Evolutionary conservation across 2,888 invertebrate genomes (phyloP).

Genomic region (Gasteruption jaculator): DNA sequence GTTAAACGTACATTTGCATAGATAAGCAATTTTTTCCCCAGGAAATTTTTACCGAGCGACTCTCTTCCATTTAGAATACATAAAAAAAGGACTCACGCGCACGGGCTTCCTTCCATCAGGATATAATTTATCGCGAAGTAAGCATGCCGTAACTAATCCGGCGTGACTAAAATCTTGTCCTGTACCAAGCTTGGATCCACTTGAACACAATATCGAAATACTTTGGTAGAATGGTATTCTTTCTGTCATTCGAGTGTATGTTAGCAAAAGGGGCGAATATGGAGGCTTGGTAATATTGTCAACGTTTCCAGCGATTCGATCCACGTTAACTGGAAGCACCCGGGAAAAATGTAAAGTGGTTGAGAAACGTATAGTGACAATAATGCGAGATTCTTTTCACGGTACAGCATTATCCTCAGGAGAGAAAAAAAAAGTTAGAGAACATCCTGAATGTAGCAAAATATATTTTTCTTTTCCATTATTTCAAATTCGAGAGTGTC

Average conservation of each 20-base stretch:
- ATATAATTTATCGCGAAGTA: conserved; percentile 40
- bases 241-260: conserved; percentile 38
- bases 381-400: too few relatives aligned
- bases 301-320: conserved; percentile 45
- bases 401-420: too few relatives aligned
- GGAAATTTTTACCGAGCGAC: too few relatives aligned
- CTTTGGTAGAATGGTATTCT: conserved; percentile 31
- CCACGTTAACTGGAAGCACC: conserved; percentile 36
- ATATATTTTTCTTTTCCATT: too few relatives aligned
- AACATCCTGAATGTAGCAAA: too few relatives aligned
- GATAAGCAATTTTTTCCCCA: too few relatives aligned
- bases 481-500: too few relatives aligned
- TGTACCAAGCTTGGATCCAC: conserved; percentile 32
- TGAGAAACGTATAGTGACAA: too few relatives aligned
- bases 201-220: conserved; percentile 42
- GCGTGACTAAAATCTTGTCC: conserved; percentile 40
- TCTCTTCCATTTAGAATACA: too few relatives aligned
- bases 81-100: conserved; percentile 8
- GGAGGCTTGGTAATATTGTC: conserved; percentile 36
- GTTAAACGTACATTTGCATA: too few relatives aligned
- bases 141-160: conserved; percentile 42
- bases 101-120: conserved; percentile 24
- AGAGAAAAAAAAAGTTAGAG: too few relatives aligned
- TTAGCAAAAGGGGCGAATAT: conserved; percentile 35
- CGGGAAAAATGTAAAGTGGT: conserved; percentile 27